phyloP scores from a whole-genome alignment of 2,888 invertebrate genomes.

The Aphrophora alni region DNA sequence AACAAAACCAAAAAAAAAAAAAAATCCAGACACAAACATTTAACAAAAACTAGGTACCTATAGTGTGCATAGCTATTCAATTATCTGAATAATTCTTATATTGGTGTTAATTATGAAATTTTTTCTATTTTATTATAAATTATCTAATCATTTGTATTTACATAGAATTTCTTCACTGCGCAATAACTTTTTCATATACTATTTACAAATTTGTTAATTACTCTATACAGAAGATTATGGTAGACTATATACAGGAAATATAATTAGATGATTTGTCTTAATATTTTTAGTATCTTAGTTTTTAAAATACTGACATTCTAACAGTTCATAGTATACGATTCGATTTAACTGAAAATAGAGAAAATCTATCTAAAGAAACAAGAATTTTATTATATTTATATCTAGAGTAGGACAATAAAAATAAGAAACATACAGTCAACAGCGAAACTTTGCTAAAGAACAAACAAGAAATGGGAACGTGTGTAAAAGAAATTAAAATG shows the following conservation, averaged over 20 bases:
- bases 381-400: no score
- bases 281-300: no score
- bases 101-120: background rate
- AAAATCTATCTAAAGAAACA: no score
- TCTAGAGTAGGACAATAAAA: no score
- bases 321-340: background rate
- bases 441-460: no score
- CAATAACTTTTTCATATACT: background rate
- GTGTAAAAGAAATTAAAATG: no score
- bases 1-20: background rate
- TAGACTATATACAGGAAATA: background rate
- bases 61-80: background rate
- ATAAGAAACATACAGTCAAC: no score
- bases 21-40: background rate
- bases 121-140: background rate
- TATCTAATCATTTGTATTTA: background rate
- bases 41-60: background rate
- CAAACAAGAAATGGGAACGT: no score
- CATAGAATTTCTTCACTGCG: background rate
- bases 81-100: background rate
- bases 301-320: slow-evolving; percentile 2
- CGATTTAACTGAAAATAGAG: no score
- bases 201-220: background rate
- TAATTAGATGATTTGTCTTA: background rate
- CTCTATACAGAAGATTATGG: background rate